Conservation (phyloP, 2,888 invertebrate genomes). For the Mantis religiosa region DNA sequence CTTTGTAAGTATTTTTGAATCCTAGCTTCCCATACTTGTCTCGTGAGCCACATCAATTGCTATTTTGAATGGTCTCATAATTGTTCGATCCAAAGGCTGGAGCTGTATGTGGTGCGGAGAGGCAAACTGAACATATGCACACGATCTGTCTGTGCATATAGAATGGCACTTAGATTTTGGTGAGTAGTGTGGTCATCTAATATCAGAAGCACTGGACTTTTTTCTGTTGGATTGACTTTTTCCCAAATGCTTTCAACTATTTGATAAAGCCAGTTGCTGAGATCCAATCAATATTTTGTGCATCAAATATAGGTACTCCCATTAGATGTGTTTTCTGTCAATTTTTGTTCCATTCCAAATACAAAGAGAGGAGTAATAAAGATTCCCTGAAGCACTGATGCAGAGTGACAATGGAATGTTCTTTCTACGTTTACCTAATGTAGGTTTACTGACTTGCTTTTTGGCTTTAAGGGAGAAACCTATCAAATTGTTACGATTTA, state of each 20-base stretch:
- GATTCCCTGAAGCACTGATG: too few species aligned
- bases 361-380: background rate
- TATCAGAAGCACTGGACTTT: background rate
- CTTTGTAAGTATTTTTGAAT: background rate
- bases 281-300: background rate
- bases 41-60: background rate
- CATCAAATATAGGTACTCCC: background rate
- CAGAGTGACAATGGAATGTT: background rate
- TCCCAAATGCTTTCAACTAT: background rate
- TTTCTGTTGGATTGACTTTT: background rate
- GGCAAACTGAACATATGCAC: background rate
- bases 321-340: background rate
- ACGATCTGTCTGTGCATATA: background rate
- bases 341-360: background rate
- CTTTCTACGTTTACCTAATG: background rate
- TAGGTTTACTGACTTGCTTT: background rate
- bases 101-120: background rate
- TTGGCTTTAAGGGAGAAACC: background rate
- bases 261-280: background rate
- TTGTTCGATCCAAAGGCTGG: background rate
- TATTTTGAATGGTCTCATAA: background rate
- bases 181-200: background rate
- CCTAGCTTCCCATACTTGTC: too few species aligned
- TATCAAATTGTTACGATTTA: too few species aligned
- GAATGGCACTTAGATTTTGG: background rate